A percentile compares a stretch with the other conserved stretches of the same genome.
These are phyloP conservation scores for Euplexia lucipara DNA, from an alignment of 2,888 invertebrate genomes.

Conservation along the genomic window DNA sequence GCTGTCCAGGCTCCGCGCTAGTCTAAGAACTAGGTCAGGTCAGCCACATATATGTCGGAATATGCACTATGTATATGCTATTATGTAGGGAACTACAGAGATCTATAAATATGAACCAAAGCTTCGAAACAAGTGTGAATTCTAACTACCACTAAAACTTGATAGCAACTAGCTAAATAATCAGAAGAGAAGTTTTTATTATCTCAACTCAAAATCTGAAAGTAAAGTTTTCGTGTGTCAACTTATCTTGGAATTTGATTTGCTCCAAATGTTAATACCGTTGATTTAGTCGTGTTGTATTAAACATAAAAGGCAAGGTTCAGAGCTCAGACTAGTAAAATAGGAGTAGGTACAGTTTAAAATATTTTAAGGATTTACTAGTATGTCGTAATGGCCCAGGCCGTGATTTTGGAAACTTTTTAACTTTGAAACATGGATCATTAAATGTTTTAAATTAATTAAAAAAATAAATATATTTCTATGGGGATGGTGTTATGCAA, in stretches of 20 bases:
- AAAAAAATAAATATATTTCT: no score
- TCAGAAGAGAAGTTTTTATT: conserved; percentile 9
- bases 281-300: no score
- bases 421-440: no score
- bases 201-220: conserved; percentile 6
- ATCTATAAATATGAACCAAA: background rate
- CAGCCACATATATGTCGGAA: conserved; percentile 13
- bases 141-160: background rate
- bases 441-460: no score
- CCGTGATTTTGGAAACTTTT: no score
- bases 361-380: no score
- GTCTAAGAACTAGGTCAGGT: conserved; percentile 47
- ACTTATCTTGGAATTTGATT: background rate
- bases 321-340: no score
- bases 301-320: no score
- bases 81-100: background rate
- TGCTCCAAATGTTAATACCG: background rate
- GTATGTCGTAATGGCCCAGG: no score
- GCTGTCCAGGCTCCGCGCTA: conserved; percentile 21
- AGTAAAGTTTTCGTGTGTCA: background rate
- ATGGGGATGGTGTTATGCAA: no score
- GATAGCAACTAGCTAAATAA: background rate
- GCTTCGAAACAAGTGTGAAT: background rate
- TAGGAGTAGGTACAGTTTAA: no score
- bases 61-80: conserved; percentile 2